Base-by-base conservation (phyloP, 2,888 invertebrate species). In the Julus scanicus region DNA sequence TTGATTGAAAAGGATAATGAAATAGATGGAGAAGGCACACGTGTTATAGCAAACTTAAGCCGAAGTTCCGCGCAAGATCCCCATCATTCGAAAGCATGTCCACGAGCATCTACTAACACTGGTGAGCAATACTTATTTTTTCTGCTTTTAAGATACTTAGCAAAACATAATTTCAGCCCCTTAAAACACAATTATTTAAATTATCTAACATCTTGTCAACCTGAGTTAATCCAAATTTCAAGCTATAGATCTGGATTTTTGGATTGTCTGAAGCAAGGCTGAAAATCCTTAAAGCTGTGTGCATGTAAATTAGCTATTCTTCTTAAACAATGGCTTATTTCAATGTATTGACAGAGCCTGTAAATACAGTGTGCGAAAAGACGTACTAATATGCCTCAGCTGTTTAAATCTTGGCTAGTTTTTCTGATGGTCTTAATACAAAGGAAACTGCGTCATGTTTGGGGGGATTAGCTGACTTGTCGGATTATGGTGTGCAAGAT, bases 261-360 rank as follows among this genome's bases (percentile, higher is more conserved):
- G 39, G 83, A 39, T 83, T 83, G 83, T 39, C 37, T 29, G 39
- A 39, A 83, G 83, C 29, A 83, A 83, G n/a, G 83, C 83, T 29
- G 83, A 11, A 83, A 83, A 85, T 29, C 83, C 39, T 85, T 85
- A 39, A 8, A 40, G 85, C 85, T 85, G 37, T 40, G 40, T 48
- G 85, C 85, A 85, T 85, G 85, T 40, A 85, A 85, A 85, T 85
- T 20, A 40, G 85, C 39, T 44, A 85, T 39, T 85, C 85, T 40
- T 20, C 39, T n/a, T 85, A 85, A 40, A 85, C 85, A 85, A 85
- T 85, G 8, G 44, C 85, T n/a, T 85, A 85, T 85, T 85, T 17
- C 37, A 85, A 85, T 85, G 39, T 17, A 11, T 40, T 37, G 37
- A 9, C 5, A 20, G 29, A 29, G 85, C 39, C 85, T 44, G 40